Evolutionary conservation across 2,797 vertebrate genomes (phyloP).

Genomic region (Chaunax sp.): DNA sequence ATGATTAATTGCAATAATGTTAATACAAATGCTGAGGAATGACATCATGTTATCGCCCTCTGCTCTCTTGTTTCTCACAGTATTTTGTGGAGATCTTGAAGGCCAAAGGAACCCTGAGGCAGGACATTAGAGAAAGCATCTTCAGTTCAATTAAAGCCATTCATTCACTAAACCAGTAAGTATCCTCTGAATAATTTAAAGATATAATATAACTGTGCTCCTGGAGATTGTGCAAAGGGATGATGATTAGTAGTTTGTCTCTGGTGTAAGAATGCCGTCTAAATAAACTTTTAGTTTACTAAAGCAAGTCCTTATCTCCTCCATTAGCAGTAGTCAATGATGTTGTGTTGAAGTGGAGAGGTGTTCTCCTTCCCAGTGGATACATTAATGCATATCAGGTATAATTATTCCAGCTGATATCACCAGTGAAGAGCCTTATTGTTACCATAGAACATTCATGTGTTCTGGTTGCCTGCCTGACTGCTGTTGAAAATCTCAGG

Average conservation of each 20-base stretch:
- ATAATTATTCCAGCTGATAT: constrained; percentile 39
- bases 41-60: constrained; percentile 6
- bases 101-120: constrained; percentile 91
- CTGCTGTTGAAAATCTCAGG: constrained; percentile 14
- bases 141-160: constrained; percentile 93
- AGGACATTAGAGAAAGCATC: constrained; percentile 85
- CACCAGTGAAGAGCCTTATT: constrained; percentile 18
- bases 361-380: constrained; percentile 11
- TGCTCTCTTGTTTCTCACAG: constrained; percentile 73
- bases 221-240: constrained; percentile 18
- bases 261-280: constrained; percentile 74
- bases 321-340: constrained; percentile 62
- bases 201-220: constrained; percentile 76
- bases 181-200: constrained; percentile 88
- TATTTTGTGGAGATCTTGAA: constrained; percentile 93
- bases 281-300: constrained; percentile 77
- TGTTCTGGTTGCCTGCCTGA: constrained; percentile 24
- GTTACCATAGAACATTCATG: constrained; percentile 31
- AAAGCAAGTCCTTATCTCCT: constrained; percentile 66
- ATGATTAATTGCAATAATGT: not conserved
- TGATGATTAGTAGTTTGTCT: constrained; percentile 72
- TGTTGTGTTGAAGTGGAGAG: constrained; percentile 10
- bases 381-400: constrained; percentile 36
- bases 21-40: constrained; percentile 26
- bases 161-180: constrained; percentile 92